Percentiles rank a stretch among this genome's conserved stretches.
These are phyloP conservation scores for Archocentrus centrarchus DNA, from an alignment of 2,113 vertebrate species.

Conservation along the genomic window DNA sequence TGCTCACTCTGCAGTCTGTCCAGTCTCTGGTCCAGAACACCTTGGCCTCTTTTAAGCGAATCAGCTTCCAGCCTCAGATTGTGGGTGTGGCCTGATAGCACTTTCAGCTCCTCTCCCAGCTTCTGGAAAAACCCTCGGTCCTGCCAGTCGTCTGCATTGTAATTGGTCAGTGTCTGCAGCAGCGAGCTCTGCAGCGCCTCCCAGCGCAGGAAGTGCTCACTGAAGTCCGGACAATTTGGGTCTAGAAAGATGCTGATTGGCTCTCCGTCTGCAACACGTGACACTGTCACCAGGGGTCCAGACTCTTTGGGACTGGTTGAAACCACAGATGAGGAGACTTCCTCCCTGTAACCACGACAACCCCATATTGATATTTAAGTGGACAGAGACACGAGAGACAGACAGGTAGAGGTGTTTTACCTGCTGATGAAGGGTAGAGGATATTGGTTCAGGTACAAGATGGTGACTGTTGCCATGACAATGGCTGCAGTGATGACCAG, in stretches of 20 bases:
- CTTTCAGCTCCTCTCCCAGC: constrained; percentile 86
- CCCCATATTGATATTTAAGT: not conserved
- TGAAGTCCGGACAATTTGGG: constrained; percentile 89
- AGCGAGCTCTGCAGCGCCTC: constrained; percentile 88
- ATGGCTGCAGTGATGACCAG: constrained; percentile 25
- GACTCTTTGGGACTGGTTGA: constrained; percentile 88
- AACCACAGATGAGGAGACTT: constrained; percentile 86
- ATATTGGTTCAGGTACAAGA: constrained; percentile 58
- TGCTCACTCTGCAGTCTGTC: constrained; percentile 87
- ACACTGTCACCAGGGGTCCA: constrained; percentile 90
- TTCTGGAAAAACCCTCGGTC: constrained; percentile 80
- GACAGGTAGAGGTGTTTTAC: constrained; percentile 31
- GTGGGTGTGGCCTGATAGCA: constrained; percentile 76
- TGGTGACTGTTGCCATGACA: constrained; percentile 23
- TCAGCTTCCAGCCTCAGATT: constrained; percentile 86
- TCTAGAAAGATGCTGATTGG: constrained; percentile 93
- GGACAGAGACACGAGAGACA: not conserved
- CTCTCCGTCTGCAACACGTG: constrained; percentile 84
- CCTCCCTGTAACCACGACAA: constrained; percentile 77
- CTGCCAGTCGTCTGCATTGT: constrained; percentile 79
- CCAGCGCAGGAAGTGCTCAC: constrained; percentile 82
- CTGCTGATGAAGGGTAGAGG: constrained; percentile 62
- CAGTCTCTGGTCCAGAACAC: constrained; percentile 86
- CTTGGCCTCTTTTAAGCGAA: constrained; percentile 85
- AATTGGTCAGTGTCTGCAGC: constrained; percentile 81